Evolutionary conservation across 2,113 vertebrate genomes (phyloP), one percentile per base, ranked within the genome.

Genomic region (Acrocephalus kingi): DNA sequence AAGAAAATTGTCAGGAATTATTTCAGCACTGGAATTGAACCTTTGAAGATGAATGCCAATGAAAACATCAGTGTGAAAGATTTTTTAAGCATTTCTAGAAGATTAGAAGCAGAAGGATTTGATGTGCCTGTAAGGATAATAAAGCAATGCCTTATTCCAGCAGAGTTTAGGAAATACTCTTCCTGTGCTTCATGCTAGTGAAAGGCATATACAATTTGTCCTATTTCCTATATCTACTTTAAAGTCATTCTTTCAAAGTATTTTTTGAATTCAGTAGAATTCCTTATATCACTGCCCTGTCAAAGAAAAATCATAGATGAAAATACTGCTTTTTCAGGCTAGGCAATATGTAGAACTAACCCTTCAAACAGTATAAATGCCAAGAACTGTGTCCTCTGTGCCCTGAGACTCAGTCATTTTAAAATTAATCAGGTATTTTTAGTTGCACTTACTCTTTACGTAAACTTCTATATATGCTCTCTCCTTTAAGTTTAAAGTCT

Each of bases 41-140:
- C 13, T 83, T 64, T 94, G 87, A 94, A 94, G 61, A 89, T 66
- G 62, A 87, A 43, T 67, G 69, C 43, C 81, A 91, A 89, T 72
- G 49, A 87, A 93, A 94, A 93, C 21, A 80, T 64, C 49, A 68
- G 15, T 68, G 21, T 58, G 33, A 82, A 79, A 85, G 33, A 64
- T 55, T 86, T 91, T 77, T 76, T 30, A 87, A 63, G 39, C 24
- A 0, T 92, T 93, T 92, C 41, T 88, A 79, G 66, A 92, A 90
- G 75, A 90, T 76, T 76, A 96, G 79, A 93, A 91, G 43, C 56
- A 93, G 74, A 92, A 85, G 76, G 66, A 78, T 83, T 71, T 90
- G 79, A 75, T 92, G 37, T 69, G 67, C 62, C 67, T 85, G 8
- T 61, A 85, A 90, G 58, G 54, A 76, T 79, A 85, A 90, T 56